phyloP scores from a whole-genome alignment of 2,797 vertebrate genomes.

The Trachops cirrhosus region DNA sequence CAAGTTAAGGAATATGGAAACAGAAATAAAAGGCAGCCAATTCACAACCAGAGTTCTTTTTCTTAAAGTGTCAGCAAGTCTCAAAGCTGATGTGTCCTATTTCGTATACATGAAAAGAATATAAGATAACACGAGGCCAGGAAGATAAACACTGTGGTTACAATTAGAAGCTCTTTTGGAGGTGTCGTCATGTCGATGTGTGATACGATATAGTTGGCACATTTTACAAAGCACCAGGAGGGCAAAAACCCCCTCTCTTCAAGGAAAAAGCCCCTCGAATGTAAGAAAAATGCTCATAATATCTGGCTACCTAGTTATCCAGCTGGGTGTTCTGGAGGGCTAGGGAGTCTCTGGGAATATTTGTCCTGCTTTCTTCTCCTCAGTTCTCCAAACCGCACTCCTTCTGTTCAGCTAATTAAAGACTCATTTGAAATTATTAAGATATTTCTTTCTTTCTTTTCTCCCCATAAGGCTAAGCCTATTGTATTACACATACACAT shows the following conservation, averaged over 20 bases:
- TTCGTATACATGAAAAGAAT: constrained; percentile 47
- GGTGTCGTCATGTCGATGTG: neutral
- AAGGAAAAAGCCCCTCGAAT: neutral
- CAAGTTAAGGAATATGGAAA: constrained; percentile 1
- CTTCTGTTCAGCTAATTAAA: neutral
- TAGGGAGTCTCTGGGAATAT: neutral
- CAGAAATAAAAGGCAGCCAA: constrained; percentile 19
- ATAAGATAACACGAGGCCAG: neutral
- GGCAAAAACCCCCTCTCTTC: neutral
- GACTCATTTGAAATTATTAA: neutral
- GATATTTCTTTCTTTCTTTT: neutral
- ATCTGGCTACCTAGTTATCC: neutral
- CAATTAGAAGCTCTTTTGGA: constrained; percentile 47
- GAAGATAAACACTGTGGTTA: constrained; percentile 49
- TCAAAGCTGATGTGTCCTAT: constrained; percentile 41
- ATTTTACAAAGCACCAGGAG: neutral
- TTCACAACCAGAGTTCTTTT: constrained; percentile 32
- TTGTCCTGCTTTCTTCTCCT: neutral
- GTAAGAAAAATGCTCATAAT: neutral
- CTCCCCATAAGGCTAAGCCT: neutral
- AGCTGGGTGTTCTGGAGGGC: accelerated
- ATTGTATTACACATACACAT: neutral
- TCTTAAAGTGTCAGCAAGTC: constrained; percentile 31
- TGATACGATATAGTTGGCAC: neutral
- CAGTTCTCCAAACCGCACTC: neutral